Evolutionary conservation across 2,113 vertebrate species (phyloP).

Genomic region (Talpa occidentalis): DNA sequence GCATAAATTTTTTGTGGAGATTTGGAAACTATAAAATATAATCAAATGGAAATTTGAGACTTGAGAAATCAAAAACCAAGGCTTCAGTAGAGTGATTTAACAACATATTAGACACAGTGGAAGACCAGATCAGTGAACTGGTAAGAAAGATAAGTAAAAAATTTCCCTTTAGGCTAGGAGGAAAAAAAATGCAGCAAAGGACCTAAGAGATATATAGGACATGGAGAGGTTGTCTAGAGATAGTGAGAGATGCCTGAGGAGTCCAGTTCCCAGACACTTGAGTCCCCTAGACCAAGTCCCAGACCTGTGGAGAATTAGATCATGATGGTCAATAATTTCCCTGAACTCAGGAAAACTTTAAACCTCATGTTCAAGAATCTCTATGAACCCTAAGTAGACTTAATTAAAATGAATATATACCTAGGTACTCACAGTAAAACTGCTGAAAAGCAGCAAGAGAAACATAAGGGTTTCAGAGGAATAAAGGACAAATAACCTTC

Average conservation of each 20-base stretch:
- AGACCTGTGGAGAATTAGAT: too few relatives aligned
- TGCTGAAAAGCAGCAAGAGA: neutral
- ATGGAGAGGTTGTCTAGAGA: neutral
- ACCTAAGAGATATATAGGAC: neutral
- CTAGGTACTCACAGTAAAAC: neutral
- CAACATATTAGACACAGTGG: neutral
- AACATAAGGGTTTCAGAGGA: neutral
- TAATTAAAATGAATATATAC: neutral
- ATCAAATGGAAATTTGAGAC: slow-evolving; percentile 24
- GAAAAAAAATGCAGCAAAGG: neutral
- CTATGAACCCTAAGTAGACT: neutral
- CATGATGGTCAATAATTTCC: neutral
- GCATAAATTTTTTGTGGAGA: neutral
- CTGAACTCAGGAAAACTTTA: neutral
- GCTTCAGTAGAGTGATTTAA: neutral
- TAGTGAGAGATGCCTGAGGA: too few relatives aligned
- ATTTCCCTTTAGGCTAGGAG: neutral
- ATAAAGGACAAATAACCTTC: neutral
- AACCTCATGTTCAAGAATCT: neutral
- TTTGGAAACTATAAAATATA: neutral
- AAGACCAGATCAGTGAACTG: neutral
- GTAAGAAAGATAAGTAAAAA: neutral
- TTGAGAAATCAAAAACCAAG: slow-evolving; percentile 1
- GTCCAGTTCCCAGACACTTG: too few relatives aligned
- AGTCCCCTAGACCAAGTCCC: too few relatives aligned